Percentiles rank a stretch among this genome's conserved stretches.
Evolutionary conservation across 2,797 vertebrate species (phyloP).

Genomic region (Okamejei kenojei): DNA sequence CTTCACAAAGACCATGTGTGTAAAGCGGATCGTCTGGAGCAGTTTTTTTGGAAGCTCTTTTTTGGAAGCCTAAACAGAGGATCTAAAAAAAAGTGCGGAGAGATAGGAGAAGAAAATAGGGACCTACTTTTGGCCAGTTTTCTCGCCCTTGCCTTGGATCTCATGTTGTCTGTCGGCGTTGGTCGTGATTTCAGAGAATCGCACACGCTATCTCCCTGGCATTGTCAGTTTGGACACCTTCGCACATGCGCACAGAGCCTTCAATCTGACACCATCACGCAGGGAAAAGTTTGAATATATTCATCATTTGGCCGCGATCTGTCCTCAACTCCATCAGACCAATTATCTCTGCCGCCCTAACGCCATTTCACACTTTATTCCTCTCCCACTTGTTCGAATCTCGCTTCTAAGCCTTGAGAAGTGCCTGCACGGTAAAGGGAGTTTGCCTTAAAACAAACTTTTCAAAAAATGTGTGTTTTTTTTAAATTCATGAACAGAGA

Average conservation of each 20-base stretch:
- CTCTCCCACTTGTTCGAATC: not conserved
- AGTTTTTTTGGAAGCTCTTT: conserved; percentile 7
- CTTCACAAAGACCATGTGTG: conserved; percentile 34
- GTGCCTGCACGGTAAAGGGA: not conserved
- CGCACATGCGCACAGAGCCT: conserved; percentile 99
- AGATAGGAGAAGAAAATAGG: conserved; percentile 52
- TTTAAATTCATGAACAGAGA: not conserved
- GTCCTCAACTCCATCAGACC: conserved; percentile 87
- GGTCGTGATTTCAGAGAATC: conserved; percentile 93
- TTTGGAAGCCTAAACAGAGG: conserved; percentile 29
- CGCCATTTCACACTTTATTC: conserved; percentile 45
- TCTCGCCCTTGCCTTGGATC: conserved; percentile 97
- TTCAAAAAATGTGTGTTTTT: not conserved
- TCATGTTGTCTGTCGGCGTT: conserved; percentile 74
- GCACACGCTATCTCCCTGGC: conserved; percentile 97
- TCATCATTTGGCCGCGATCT: conserved; percentile 84
- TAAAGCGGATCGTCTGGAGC: conserved; percentile 27
- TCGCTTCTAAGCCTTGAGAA: not conserved
- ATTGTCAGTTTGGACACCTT: conserved; percentile 99
- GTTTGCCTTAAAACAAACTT: not conserved
- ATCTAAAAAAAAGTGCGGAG: conserved; percentile 33
- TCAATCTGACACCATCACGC: conserved; percentile 98
- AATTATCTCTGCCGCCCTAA: conserved; percentile 81
- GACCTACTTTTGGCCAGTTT: conserved; percentile 98
- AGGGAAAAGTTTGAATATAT: conserved; percentile 98